Conservation (phyloP, 2,797 vertebrate species). For the Rhadinocentrus ornatus region DNA sequence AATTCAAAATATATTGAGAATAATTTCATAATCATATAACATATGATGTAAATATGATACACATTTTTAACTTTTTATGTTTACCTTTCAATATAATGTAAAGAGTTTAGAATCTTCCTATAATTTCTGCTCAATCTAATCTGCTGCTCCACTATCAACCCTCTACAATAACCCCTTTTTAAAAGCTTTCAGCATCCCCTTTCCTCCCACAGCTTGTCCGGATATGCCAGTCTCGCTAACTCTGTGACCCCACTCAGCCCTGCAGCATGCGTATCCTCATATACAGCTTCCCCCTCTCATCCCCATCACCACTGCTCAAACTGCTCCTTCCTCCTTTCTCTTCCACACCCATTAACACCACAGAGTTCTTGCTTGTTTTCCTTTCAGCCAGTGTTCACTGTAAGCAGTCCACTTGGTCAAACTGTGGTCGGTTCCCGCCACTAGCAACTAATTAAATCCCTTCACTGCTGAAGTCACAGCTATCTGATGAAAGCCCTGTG, state of each 20-base stretch:
- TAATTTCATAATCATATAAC: background rate
- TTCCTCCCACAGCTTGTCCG: constrained; percentile 37
- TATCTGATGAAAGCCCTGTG: constrained; percentile 62
- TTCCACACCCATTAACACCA: constrained; percentile 36
- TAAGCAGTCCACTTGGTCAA: constrained; percentile 38
- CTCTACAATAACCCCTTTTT: background rate
- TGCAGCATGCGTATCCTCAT: constrained; percentile 21
- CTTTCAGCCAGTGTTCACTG: constrained; percentile 29
- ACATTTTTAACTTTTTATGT: background rate
- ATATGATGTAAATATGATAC: background rate
- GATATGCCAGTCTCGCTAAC: constrained; percentile 47
- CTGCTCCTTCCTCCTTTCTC: constrained; percentile 6
- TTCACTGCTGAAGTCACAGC: constrained; percentile 41
- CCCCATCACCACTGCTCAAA: background rate
- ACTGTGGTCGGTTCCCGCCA: constrained; percentile 54
- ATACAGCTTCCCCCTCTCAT: background rate
- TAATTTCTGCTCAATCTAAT: constrained; percentile 14
- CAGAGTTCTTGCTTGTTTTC: constrained; percentile 24
- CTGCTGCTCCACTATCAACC: constrained; percentile 13
- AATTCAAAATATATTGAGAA: background rate
- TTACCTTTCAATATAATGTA: constrained; percentile 14
- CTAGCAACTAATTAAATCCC: constrained; percentile 68
- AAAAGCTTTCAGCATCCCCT: constrained; percentile 54
- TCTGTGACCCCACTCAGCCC: constrained; percentile 50
- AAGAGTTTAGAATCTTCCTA: constrained; percentile 13